Base-by-base conservation (phyloP, 2,797 vertebrate species). In the Coccyzus lansbergi region DNA sequence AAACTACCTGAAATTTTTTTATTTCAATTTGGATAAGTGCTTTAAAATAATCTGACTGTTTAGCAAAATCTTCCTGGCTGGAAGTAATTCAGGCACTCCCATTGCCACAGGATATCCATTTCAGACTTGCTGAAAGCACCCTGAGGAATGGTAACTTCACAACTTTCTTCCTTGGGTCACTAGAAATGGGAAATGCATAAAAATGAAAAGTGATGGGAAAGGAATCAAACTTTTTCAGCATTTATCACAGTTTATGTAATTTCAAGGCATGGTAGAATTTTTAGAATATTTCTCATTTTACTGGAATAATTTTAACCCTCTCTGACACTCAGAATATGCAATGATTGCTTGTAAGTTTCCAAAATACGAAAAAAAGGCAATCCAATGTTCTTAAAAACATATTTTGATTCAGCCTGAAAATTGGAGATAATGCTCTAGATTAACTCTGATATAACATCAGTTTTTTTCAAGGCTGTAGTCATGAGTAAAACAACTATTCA, bases 1-100 rank as follows among this genome's bases (percentile, higher is more conserved):
- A 85, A 90, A 83, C 55, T 81, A 91, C 48, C 31, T 36, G 34
- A 69, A 94, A 87, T 28, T 89, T 91, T 75, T 67, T 86, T 88
- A 65, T 65, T 81, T 86, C 42, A 38, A 3, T 89, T 69, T 68
- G 55, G 53, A 79, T 75, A 81, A 92, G 20, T 34, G 12, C 13
- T 87, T 77, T 62, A 42, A 88, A 93, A 56, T 76, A 59, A 88
- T 48, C 38, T 84, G 63, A 42, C 10, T 63, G 31, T 49, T 83
- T 55, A 87, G 51, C 42, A 92, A 40, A 81, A 20, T 62, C 19
- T 75, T 82, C 76, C 52, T 33, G 6, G 14, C 1, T 86, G 79
- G 76, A 65, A 42, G 28, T 28, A 36, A 20, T 81, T 89, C 33
- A 83, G 79, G 65, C 26, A 55, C 0, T 34, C 51, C 51, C 29